phyloP scores from a whole-genome alignment of 2,113 vertebrate genomes.

The Gasterosteus aculeatus region DNA sequence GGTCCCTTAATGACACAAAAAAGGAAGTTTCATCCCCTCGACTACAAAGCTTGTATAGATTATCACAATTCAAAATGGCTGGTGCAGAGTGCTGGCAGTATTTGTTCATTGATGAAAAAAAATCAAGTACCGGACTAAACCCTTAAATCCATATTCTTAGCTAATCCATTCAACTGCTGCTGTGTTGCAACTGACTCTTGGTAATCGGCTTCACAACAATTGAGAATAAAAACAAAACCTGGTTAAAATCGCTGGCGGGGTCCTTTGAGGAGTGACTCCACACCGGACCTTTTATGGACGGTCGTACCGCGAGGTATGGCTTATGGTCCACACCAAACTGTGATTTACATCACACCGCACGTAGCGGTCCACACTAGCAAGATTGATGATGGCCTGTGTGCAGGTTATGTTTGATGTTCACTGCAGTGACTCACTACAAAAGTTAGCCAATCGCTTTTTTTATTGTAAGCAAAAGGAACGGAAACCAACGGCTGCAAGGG shows the following conservation, averaged over 20 bases:
- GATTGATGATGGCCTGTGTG: neutral
- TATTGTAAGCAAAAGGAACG: neutral
- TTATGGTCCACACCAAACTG: neutral
- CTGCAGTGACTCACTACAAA: neutral
- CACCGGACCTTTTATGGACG: neutral
- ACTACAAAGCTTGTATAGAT: neutral
- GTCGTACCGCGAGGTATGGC: neutral
- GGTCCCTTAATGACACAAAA: neutral
- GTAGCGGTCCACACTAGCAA: neutral
- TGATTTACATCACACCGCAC: neutral
- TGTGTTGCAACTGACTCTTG: neutral
- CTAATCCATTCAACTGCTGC: neutral
- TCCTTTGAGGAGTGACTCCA: neutral
- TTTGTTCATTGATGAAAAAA: slow-evolving; percentile 3
- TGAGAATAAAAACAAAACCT: neutral
- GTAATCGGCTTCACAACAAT: neutral
- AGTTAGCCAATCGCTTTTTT: neutral
- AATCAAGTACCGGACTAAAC: neutral
- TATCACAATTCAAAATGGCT: neutral
- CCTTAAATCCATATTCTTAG: neutral
- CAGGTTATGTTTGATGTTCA: neutral
- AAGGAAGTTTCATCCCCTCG: neutral
- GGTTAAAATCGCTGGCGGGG: neutral
- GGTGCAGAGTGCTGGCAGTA: neutral
- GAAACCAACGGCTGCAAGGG: neutral